Evolutionary conservation across 2,113 vertebrate genomes (phyloP).

Genomic region (Rhinichthys klamathensis): DNA sequence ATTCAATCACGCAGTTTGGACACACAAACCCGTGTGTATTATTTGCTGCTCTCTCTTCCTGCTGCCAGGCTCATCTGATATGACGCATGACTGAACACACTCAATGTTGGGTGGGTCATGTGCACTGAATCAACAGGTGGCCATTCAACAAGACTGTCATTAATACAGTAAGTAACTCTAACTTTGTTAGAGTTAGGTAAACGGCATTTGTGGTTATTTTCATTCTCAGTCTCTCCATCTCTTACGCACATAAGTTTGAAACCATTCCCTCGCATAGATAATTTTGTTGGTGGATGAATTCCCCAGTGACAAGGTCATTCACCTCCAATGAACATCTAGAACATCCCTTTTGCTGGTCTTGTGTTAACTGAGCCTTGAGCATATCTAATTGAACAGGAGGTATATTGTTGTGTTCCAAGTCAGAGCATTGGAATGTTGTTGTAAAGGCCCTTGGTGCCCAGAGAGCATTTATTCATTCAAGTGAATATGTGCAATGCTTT

Average conservation of each 20-base stretch:
- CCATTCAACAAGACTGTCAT: constrained; percentile 64
- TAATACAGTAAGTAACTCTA: constrained; percentile 38
- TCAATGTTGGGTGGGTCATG: constrained; percentile 64
- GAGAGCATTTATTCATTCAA: constrained; percentile 56
- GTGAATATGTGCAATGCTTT: constrained; percentile 24
- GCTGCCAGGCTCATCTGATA: constrained; percentile 62
- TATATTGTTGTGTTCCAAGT: constrained; percentile 72
- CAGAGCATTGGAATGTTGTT: constrained; percentile 75
- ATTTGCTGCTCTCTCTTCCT: constrained; percentile 53
- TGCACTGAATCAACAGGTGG: constrained; percentile 75
- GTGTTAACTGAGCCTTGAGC: constrained; percentile 62
- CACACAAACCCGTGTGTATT: constrained; percentile 31
- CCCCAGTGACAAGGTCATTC: constrained; percentile 71
- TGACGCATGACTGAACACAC: constrained; percentile 58
- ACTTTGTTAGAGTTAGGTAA: constrained; percentile 18
- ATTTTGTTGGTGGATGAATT: constrained; percentile 65
- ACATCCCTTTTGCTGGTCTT: constrained; percentile 66
- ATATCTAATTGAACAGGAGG: constrained; percentile 67
- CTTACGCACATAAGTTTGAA: constrained; percentile 2
- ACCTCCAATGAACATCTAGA: constrained; percentile 71
- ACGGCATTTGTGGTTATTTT: not conserved
- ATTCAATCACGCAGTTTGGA: constrained; percentile 17
- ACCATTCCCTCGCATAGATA: constrained; percentile 17
- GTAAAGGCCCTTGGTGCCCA: constrained; percentile 66
- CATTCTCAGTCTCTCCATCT: not conserved